Evolutionary conservation across 2,888 invertebrate species (phyloP).

Genomic region (Netelia fuscicornis): DNA sequence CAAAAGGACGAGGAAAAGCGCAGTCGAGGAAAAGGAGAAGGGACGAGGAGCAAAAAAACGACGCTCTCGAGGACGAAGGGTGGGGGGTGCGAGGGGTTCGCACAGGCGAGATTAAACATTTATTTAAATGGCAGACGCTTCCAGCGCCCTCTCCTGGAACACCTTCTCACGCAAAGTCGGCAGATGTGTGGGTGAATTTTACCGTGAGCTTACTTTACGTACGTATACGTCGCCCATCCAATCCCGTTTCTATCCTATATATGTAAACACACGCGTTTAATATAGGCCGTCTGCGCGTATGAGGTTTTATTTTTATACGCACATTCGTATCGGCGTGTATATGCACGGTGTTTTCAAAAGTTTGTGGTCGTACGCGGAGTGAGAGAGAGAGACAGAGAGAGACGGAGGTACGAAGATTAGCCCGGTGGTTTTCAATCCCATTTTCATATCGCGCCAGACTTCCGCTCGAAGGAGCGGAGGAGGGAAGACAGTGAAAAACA

Average conservation of each 20-base stretch:
- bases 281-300: slow-evolving; percentile 43
- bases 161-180: slow-evolving; percentile 29
- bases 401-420: slow-evolving; percentile 79
- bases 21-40: slow-evolving; percentile 55
- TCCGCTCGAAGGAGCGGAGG: slow-evolving; percentile 34
- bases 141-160: slow-evolving; percentile 68
- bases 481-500: background rate
- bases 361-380: background rate
- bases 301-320: slow-evolving; percentile 49
- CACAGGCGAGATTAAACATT: slow-evolving; percentile 84
- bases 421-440: slow-evolving; percentile 84
- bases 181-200: background rate
- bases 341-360: background rate
- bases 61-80: slow-evolving; percentile 48
- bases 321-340: slow-evolving; percentile 45
- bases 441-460: slow-evolving; percentile 81
- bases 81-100: slow-evolving; percentile 19
- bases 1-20: slow-evolving; percentile 64
- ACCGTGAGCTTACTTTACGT: background rate
- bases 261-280: slow-evolving; percentile 60
- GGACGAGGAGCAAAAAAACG: slow-evolving; percentile 67
- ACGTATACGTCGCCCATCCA: slow-evolving; percentile 40
- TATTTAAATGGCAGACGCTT: slow-evolving; percentile 83
- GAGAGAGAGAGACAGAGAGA: slow-evolving; percentile 11
- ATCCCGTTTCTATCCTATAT: slow-evolving; percentile 40